Evolutionary conservation across 1,140 invertebrate species (phyloP).

Genomic region (Brachionus sp.): DNA sequence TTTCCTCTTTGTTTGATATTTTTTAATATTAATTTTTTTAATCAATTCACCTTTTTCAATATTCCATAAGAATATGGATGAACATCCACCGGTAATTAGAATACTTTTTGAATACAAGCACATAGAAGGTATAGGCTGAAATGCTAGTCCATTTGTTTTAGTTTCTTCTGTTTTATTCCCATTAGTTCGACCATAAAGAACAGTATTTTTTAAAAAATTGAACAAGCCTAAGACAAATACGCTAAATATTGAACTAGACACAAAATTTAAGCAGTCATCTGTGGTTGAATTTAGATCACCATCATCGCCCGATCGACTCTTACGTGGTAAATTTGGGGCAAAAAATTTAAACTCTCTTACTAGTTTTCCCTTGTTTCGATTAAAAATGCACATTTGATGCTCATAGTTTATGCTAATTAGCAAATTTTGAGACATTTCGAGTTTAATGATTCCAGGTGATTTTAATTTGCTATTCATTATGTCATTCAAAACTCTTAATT

Average conservation of each 20-base stretch:
- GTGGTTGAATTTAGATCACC: not conserved
- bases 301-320: not conserved
- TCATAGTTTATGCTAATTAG: constrained; percentile 11
- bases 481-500: constrained; percentile 4
- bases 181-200: not conserved
- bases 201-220: not conserved
- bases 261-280: not conserved
- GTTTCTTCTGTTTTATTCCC: not conserved
- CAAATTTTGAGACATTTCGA: not conserved
- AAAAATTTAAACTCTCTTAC: constrained; percentile 21
- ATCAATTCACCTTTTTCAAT: constrained; percentile 31
- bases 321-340: not conserved
- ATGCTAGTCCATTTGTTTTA: not conserved
- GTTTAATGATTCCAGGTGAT: not conserved
- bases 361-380: not conserved
- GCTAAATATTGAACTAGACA: not conserved
- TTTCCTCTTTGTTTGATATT: not conserved
- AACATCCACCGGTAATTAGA: constrained; percentile 21
- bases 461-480: not conserved
- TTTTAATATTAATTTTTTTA: constrained; percentile 36
- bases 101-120: constrained; percentile 30
- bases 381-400: constrained; percentile 30
- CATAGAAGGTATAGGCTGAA: constrained; percentile 29
- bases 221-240: not conserved
- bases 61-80: constrained; percentile 16